Evolutionary conservation across 2,888 invertebrate genomes (phyloP), one percentile per base, ranked within the genome.

Genomic region (Latrodectus hesperus): DNA sequence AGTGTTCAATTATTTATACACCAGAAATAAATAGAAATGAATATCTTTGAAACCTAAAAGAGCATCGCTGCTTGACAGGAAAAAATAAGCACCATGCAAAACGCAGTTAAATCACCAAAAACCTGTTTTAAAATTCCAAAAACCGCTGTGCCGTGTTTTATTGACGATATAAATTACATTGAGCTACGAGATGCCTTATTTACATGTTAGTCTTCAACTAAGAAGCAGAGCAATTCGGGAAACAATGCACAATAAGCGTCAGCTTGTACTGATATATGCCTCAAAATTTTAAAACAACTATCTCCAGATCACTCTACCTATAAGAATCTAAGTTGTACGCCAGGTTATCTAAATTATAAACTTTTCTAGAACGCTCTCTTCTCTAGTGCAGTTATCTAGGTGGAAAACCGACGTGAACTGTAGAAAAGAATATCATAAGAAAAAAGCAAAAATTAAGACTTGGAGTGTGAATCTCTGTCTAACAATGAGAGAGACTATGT

Each of bases 191-290:
- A 53, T 64, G 17, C 26, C 81, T 80, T 55, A 81, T 86, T 86
- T 86, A 81, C 86, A 86, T 77, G 72, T 75, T 68, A 65, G 53
- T 52, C 55, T 65, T 78, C 84, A 73, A 77, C n/a, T 77, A 49
- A 68, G 60, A 75, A 75, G 60, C 71, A 71, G 68, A 51, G 83
- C 73, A 26, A 73, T 67, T 49, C 71, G 14, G 65, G 65, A 55
- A 81, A 86, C 86, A 86, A 81, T 86, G 76, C 86, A 75, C 86
- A 77, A 86, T 86, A 81, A 86, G 86, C 81, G 86, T 86, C 86
- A 81, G 16, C 49, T 65, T 65, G 65, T 38, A 60, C 49, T 86
- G 86, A 86, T 81, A 81, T 86, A 86, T 81, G 72, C 55, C 81
- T 81, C 71, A 86, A 86, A 86, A 81, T 81, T 86, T 86, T 86